Evolutionary conservation across 92 coral and sea anemone species (phyloP), one percentile per base, ranked within the genome.

Genomic region (Phenganax subtilis): DNA sequence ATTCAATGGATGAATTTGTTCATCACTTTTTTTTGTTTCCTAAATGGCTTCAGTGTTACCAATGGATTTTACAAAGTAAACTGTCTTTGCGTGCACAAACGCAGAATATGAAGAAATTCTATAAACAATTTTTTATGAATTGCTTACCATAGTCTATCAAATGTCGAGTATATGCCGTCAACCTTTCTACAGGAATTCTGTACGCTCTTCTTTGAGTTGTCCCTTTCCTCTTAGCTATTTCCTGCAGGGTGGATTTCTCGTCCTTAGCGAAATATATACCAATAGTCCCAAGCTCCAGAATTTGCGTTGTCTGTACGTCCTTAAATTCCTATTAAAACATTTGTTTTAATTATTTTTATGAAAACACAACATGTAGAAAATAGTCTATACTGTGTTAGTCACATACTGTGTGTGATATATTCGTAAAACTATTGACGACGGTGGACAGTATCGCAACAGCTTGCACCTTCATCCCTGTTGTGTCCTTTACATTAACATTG

Each of bases 391-490:
- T 3, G 5, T 37, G 47, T 37, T 37, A 37, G 47, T 1, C 29
- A 57, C 83, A 61, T 80, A 80, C 83, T 29, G 47, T 62, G 17
- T 64, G 37, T 6, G 70, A 64, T 8, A 64, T 12, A 17, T 64
- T 44, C 0, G 70, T n/a, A 64, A 64, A 64, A n/a, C 10, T 9
- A n/a, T 64, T 37, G 9, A 64, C 37, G 37, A 64, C 70, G 3
- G 31, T 3, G 0, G 31, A 3, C 9, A 7, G 7, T 6, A 64
- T 28, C 5, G 37, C 70, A 12, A 64, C 30, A 37, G 37, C 70
- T 20, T 30, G 47, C 31, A 64, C 70, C 64, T 80, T 63, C 14
- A 62, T 80, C 47, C 83, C 83, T 31, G 44, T 10, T 7, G 27
- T 12, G n/a, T 61, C 58, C 7, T 54, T 61, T 11, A 80, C 74